A percentile compares a stretch with the other conserved stretches of the same genome.
Evolutionary conservation across 2,888 invertebrate genomes (phyloP).

Genomic region (Ellobium chinense): DNA sequence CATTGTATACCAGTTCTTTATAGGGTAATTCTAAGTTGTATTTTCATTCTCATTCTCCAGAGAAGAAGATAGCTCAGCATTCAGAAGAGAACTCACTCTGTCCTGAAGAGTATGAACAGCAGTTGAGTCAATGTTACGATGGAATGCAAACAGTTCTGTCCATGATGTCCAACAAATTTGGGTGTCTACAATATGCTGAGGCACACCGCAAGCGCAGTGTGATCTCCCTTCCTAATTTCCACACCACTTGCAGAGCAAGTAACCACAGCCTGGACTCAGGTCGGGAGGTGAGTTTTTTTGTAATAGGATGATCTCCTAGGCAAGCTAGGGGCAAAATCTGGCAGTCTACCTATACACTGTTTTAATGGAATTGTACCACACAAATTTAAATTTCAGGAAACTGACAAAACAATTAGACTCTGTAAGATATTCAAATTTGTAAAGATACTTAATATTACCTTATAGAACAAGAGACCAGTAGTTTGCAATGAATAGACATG

Average conservation of each 20-base stretch:
- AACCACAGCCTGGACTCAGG: conserved; percentile 44
- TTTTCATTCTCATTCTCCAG: conserved; percentile 35
- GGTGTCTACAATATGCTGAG: conserved; percentile 73
- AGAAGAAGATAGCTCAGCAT: conserved; percentile 67
- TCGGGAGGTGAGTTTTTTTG: conserved; percentile 15
- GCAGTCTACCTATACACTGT: too few species aligned
- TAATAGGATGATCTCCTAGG: too few species aligned
- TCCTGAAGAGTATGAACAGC: conserved; percentile 63
- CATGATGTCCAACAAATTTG: conserved; percentile 69
- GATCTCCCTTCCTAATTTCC: conserved; percentile 62
- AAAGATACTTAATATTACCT: too few species aligned
- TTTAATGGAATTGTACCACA: too few species aligned
- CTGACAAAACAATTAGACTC: too few species aligned
- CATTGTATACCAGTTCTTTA: too few species aligned
- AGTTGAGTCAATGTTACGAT: conserved; percentile 71
- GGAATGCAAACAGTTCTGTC: conserved; percentile 71
- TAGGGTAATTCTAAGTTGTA: background rate
- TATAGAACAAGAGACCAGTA: too few species aligned
- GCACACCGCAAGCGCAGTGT: conserved; percentile 61
- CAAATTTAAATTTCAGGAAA: too few species aligned
- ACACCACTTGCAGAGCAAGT: conserved; percentile 52
- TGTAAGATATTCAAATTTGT: too few species aligned
- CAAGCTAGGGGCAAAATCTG: too few species aligned
- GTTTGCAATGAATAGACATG: too few species aligned
- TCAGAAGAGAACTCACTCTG: conserved; percentile 69